Evolutionary conservation across 1,140 invertebrate species (phyloP), one percentile per base, ranked within the genome.

Genomic region (Musca vetustissima): DNA sequence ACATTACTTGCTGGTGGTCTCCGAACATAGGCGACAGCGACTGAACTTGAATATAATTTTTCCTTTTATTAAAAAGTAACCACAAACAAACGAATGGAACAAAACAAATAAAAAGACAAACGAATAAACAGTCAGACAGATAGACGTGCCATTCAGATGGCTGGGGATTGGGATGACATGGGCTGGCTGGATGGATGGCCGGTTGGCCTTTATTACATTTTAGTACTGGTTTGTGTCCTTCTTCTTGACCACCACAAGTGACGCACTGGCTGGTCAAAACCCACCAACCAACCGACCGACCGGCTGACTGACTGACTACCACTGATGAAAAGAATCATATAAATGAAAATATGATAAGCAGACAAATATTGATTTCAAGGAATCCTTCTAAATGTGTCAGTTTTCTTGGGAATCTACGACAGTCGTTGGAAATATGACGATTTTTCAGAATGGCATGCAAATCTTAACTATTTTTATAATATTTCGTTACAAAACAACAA

Each of bases 21-120:
- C 17, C 57, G 11, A 61, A 28, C 28, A 61, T 61, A 61, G 57
- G 36, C 57, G 57, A 61, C 17, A 28, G 36, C 57, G 57, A 61
- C 17, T 61, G 57, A 61, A 61, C 57, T 61, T 61, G 57, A 61
- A 61, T 61, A 61, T 36, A 36, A 61, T 61, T 61, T 59, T 61
- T 61, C 57, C 17, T 61, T 36, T 61, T 61, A 32, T 61, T 43
- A 43, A 43, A 43, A 43, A 43, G 28, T 61, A 61, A 61, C 57
- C 57, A 61, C 57, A 52, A 21, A 52, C n/a, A 52, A 52, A 52
- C 49, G n/a, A 52, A 52, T 22, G 4, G 6, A 17, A 52, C 1
- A 17, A 61, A 61, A 61, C 57, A 61, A 61, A 61, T 28, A 61
- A 61, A 61, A 21, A 14, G 17, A 59, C 21, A 13, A 28, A 59